These are phyloP conservation scores for Lepeophtheirus nordmannii DNA, from an alignment of 2,888 invertebrate species.

Conservation along the genomic window DNA sequence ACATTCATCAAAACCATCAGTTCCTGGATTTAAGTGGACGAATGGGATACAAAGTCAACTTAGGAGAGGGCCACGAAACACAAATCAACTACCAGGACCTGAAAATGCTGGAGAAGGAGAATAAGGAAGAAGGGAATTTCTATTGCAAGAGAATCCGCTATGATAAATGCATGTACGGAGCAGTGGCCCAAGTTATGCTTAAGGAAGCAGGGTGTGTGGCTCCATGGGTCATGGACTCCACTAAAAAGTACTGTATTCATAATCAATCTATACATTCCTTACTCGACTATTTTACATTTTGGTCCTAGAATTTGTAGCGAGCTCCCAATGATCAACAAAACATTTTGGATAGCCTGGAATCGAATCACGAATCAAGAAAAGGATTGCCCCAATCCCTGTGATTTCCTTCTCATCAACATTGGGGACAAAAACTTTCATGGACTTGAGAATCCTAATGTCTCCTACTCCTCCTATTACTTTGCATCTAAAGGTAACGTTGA, in stretches of 20 bases:
- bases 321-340: neutral
- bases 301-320: neutral
- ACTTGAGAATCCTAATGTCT: neutral
- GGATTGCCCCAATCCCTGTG: constrained; percentile 16
- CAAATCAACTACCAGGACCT: constrained; percentile 11
- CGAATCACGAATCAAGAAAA: constrained; percentile 20
- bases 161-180: constrained; percentile 19
- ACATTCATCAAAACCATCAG: constrained; percentile 15
- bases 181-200: constrained; percentile 2
- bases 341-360: constrained; percentile 20
- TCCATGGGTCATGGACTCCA: neutral
- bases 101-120: neutral
- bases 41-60: constrained; percentile 14
- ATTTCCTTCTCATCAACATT: neutral
- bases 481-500: neutral
- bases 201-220: constrained; percentile 9
- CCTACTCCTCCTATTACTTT: neutral
- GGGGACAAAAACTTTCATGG: constrained; percentile 6
- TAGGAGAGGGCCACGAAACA: neutral
- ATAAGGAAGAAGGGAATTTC: neutral
- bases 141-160: neutral
- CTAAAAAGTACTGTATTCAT: neutral
- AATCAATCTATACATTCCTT: neutral
- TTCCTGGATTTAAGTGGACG: constrained; percentile 19
- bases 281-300: neutral